Evolutionary conservation across 2,888 invertebrate species (phyloP), one percentile per base, ranked within the genome.

Genomic region (Gymnoscelis rufifasciata): DNA sequence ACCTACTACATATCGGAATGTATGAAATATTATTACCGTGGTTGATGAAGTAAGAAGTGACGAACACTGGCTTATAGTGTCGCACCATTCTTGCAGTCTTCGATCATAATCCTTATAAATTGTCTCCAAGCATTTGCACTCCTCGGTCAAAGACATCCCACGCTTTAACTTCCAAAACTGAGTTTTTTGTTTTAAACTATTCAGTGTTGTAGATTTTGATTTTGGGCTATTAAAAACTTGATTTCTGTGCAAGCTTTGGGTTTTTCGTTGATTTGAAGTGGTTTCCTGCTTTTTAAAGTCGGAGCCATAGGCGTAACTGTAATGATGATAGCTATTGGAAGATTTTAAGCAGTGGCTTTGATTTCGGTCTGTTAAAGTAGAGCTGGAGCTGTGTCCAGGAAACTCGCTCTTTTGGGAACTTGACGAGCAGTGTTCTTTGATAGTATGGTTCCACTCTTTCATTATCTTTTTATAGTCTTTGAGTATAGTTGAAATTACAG

Each of bases 401-500:
- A 68, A 74, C 3, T 74, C 71, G 23, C 58, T 64, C 59, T 68
- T 74, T 53, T 78, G 76, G 2, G 75, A 68, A 28, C 63, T 56
- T 14, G 80, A 70, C 6, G 79, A 73, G 58, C 76, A 78, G 62
- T 87, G 84, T 51, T 88, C 77, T 43, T 74, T 71, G 27, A 87
- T 66, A 1, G 86, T 83, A 45, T 77, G 73, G 53, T 89, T 88
- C 88, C 89, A 89, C 59, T 88, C 83, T 39, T 79, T 83, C 87
- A 89, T 88, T 57, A 86, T 84, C 48, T 72, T 74, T 65, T 83
- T 84, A 52, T 88, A 89, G 63, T 89, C 89, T 45, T 71, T 81
- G 1, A 86, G 66, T 44, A 89, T 81, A 30, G 60, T 78, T 12
- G 69, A 55, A 30, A 81, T 58, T 7, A 87, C 59, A 43, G 83